Conservation (phyloP, 2,888 invertebrate species). For the Bimastos eiseni region DNA sequence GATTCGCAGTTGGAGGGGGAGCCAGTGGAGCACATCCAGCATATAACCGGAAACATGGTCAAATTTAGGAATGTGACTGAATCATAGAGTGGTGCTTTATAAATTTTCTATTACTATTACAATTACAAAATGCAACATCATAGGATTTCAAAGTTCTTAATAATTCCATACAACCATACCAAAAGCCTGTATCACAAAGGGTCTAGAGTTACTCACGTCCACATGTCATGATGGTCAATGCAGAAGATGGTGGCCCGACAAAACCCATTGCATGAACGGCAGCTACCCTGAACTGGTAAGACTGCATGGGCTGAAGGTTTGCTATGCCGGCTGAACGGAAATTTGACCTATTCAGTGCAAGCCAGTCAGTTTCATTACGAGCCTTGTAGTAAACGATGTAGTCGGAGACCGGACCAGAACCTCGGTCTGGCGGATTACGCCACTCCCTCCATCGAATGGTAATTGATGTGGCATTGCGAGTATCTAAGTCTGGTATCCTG, state of each 20-base stretch:
- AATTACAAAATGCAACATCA: too few relatives aligned
- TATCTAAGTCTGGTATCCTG: constrained; percentile 30
- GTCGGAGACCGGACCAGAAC: constrained; percentile 41
- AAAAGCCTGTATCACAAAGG: background rate
- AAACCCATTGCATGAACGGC: constrained; percentile 40
- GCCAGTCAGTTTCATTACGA: background rate
- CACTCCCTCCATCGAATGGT: constrained; percentile 41
- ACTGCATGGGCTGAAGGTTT: background rate
- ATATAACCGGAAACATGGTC: too few relatives aligned
- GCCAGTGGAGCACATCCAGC: too few relatives aligned
- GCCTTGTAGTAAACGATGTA: constrained; percentile 42
- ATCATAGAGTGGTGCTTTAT: too few relatives aligned
- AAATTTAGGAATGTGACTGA: too few relatives aligned
- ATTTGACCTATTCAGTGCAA: background rate
- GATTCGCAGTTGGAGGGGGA: too few relatives aligned
- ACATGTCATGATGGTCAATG: constrained; percentile 39
- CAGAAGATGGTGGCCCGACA: constrained; percentile 39
- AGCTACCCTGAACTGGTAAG: constrained; percentile 40
- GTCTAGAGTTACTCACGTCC: constrained; percentile 34
- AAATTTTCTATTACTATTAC: too few relatives aligned
- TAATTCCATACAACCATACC: background rate
- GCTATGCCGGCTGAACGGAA: background rate
- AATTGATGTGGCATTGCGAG: constrained; percentile 35
- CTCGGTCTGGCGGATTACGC: constrained; percentile 38
- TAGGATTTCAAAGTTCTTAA: too few relatives aligned